These are phyloP conservation scores for Polypedilum pembai DNA, from an alignment of 1,140 invertebrate genomes.

Conservation along the genomic window DNA sequence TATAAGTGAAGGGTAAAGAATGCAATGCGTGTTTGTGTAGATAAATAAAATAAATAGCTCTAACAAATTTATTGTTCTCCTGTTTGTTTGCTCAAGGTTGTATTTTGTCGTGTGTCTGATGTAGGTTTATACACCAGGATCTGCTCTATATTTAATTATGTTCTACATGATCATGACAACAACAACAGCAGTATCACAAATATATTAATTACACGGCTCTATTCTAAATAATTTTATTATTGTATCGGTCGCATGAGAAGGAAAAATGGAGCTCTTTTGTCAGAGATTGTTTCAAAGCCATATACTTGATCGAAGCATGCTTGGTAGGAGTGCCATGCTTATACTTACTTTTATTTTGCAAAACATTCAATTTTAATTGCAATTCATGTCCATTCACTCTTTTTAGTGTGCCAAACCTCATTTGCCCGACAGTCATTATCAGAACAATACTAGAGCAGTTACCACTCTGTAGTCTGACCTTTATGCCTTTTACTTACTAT, in stretches of 20 bases:
- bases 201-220: no score
- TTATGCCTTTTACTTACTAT: slow-evolving; percentile 11
- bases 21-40: background rate
- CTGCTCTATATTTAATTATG: no score
- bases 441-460: background rate
- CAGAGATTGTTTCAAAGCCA: background rate
- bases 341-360: background rate
- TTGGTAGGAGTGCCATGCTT: background rate
- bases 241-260: no score
- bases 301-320: background rate
- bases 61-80: no score
- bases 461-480: background rate
- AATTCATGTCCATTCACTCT: slow-evolving; percentile 11
- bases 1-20: slow-evolving; percentile 8
- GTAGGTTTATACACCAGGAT: no score
- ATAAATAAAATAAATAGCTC: no score
- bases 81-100: background rate
- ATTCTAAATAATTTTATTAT: no score
- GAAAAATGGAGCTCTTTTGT: no score
- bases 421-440: slow-evolving; percentile 14
- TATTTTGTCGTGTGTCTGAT: no score
- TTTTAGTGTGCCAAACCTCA: slow-evolving; percentile 15
- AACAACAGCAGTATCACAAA: no score
- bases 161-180: no score
- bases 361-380: slow-evolving; percentile 19